These are phyloP conservation scores for Leuciscus waleckii DNA, from an alignment of 2,797 vertebrate genomes.

Conservation along the genomic window DNA sequence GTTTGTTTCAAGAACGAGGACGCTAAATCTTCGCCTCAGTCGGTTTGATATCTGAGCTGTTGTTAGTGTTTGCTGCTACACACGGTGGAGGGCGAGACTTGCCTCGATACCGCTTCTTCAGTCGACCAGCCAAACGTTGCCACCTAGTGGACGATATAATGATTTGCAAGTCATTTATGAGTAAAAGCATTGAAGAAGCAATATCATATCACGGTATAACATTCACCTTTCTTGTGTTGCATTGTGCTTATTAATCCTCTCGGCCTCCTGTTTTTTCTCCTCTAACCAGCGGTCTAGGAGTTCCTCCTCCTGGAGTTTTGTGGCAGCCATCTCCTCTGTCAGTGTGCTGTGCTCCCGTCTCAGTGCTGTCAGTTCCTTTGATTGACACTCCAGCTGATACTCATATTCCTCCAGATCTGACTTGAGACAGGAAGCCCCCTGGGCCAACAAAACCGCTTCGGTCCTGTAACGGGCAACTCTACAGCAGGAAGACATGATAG, in stretches of 20 bases:
- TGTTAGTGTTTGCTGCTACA: background rate
- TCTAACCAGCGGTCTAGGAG: conserved; percentile 77
- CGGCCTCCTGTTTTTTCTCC: conserved; percentile 75
- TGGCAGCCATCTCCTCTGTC: conserved; percentile 58
- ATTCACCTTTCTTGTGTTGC: conserved; percentile 72
- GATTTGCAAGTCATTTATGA: background rate
- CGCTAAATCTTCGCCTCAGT: background rate
- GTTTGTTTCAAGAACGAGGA: background rate
- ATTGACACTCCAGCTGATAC: conserved; percentile 72
- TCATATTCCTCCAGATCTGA: conserved; percentile 67
- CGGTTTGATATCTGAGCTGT: background rate
- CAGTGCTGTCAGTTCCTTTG: conserved; percentile 71
- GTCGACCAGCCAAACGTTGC: conserved; percentile 70
- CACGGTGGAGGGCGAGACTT: conserved; percentile 41
- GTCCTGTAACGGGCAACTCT: conserved; percentile 73
- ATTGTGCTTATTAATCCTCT: conserved; percentile 76
- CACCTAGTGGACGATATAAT: conserved; percentile 67
- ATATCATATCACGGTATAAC: background rate
- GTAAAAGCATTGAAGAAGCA: background rate
- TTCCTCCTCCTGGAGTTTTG: conserved; percentile 69
- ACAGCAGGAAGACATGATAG: background rate
- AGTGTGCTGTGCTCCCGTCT: conserved; percentile 65
- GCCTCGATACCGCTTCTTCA: conserved; percentile 67
- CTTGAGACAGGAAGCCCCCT: conserved; percentile 66
- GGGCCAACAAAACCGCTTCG: conserved; percentile 76